Evolutionary conservation across 1,140 invertebrate species (phyloP).

Genomic region (Orchestia grillus): DNA sequence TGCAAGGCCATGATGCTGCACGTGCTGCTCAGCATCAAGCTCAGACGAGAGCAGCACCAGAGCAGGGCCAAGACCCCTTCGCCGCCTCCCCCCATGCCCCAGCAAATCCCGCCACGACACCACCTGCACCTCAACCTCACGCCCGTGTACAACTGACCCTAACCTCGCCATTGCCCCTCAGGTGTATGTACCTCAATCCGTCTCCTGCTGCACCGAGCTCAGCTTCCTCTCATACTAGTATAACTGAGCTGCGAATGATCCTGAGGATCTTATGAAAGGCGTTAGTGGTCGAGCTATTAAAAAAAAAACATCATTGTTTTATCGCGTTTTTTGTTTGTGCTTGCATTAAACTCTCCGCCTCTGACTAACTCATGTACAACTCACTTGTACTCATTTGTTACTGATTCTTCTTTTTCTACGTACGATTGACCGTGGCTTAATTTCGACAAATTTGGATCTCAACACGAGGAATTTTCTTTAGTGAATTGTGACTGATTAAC

Average conservation of each 20-base stretch:
- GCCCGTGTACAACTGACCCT: slow-evolving; percentile 64
- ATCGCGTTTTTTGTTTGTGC: background rate
- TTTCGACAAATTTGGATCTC: background rate
- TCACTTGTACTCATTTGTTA: background rate
- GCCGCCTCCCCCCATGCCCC: background rate
- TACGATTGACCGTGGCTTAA: background rate
- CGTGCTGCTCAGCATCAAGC: slow-evolving; percentile 79
- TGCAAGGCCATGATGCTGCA: slow-evolving; percentile 94
- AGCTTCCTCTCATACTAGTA: background rate
- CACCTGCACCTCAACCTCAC: slow-evolving; percentile 66
- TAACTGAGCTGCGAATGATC: background rate
- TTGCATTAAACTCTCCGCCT: background rate
- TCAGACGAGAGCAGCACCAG: slow-evolving; percentile 61
- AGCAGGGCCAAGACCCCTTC: slow-evolving; percentile 15
- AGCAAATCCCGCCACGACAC: slow-evolving; percentile 61
- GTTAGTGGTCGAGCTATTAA: background rate
- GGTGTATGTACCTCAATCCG: background rate
- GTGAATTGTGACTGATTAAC: background rate
- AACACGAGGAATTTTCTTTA: background rate
- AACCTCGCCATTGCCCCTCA: background rate
- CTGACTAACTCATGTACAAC: background rate
- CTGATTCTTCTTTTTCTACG: background rate
- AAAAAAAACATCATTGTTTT: background rate
- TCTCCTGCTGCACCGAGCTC: background rate
- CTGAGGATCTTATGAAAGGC: background rate